These are phyloP conservation scores for Chaetura pelagica DNA, from an alignment of 2,113 vertebrate genomes.

Conservation along the genomic window DNA sequence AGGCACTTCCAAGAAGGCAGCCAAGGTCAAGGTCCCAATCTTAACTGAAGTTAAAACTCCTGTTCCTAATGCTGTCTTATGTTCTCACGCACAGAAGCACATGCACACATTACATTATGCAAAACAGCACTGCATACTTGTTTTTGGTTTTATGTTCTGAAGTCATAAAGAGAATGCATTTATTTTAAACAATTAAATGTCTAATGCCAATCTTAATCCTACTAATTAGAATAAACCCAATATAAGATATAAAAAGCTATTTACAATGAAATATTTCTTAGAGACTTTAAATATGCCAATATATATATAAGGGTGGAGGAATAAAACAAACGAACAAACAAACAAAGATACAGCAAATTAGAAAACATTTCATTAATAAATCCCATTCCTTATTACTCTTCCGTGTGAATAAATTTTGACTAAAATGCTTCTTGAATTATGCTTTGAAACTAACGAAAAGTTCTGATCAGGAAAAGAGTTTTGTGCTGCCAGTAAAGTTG, in stretches of 20 bases:
- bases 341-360: background rate
- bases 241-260: background rate
- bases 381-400: background rate
- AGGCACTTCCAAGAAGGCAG: background rate
- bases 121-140: background rate
- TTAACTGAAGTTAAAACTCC: background rate
- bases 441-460: background rate
- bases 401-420: background rate
- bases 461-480: background rate
- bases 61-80: background rate
- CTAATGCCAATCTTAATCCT: background rate
- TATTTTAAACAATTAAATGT: background rate
- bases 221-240: background rate
- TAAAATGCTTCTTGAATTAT: background rate
- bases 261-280: background rate
- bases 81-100: background rate
- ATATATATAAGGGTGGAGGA: background rate
- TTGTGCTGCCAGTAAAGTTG: background rate
- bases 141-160: background rate
- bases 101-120: background rate
- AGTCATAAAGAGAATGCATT: background rate
- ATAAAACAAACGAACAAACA: background rate
- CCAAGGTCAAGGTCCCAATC: background rate
- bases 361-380: background rate
- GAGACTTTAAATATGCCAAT: background rate